Evolutionary conservation across 1,140 invertebrate species (phyloP).

Genomic region (Octopus sinensis): DNA sequence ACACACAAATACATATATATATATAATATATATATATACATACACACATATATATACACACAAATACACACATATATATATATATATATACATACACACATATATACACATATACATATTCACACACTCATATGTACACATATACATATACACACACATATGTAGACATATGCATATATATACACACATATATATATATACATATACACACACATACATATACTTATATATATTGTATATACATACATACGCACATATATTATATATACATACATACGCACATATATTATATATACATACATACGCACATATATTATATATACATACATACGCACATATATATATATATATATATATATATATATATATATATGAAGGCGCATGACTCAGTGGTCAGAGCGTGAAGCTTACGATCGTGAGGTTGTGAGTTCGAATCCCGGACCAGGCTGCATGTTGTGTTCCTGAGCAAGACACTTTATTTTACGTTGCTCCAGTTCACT

Average conservation of each 20-base stretch:
- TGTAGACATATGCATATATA: neutral
- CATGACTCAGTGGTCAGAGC: neutral
- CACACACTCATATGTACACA: neutral
- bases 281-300: neutral
- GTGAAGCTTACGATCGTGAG: no score
- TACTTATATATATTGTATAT: neutral
- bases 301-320: neutral
- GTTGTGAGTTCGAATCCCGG: no score
- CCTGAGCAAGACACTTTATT: no score
- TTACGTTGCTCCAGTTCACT: no score
- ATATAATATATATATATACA: neutral
- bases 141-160: neutral
- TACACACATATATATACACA: neutral
- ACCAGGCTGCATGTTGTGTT: no score
- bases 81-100: neutral
- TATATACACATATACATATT: neutral
- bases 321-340: neutral
- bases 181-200: neutral
- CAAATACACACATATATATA: neutral
- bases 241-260: neutral
- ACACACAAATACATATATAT: neutral
- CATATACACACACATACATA: neutral
- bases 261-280: neutral
- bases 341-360: no score
- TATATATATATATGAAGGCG: neutral